phyloP scores from a whole-genome alignment of 1,140 invertebrate species.

The Ylistrum balloti region DNA sequence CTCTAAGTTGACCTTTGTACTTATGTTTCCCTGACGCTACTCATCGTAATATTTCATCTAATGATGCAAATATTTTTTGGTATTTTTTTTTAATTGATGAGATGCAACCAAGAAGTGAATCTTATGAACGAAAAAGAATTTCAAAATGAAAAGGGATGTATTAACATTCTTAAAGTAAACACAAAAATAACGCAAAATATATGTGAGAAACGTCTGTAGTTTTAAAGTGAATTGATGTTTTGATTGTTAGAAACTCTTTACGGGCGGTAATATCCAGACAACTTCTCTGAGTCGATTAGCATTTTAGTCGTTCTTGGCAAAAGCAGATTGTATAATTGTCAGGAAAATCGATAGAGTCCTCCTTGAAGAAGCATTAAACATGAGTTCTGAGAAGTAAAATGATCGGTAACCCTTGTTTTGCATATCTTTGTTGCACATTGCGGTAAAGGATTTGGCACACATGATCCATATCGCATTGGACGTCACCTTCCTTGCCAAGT shows the following conservation, averaged over 20 bases:
- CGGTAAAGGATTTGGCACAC: background rate
- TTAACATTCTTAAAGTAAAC: too few relatives aligned
- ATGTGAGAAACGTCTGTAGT: background rate
- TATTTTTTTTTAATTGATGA: too few relatives aligned
- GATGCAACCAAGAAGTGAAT: too few relatives aligned
- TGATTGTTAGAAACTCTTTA: background rate
- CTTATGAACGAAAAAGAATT: too few relatives aligned
- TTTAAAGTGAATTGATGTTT: background rate
- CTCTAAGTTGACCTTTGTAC: too few relatives aligned
- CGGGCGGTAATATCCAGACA: background rate
- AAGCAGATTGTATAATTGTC: constrained; percentile 21
- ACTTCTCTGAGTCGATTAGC: background rate
- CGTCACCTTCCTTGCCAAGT: background rate
- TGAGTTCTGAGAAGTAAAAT: background rate
- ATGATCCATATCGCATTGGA: background rate
- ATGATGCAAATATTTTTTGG: too few relatives aligned
- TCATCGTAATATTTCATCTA: too few relatives aligned
- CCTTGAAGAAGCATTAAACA: constrained; percentile 14
- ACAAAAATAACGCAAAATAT: background rate
- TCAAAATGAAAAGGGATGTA: too few relatives aligned
- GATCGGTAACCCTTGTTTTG: background rate
- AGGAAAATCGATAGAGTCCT: background rate
- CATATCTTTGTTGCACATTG: background rate
- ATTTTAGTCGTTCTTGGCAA: constrained; percentile 33
- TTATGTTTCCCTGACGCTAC: too few relatives aligned